Percentiles rank a stretch among this genome's conserved stretches.
Conservation (phyloP, 2,888 invertebrate genomes). For the Leptodirus hochenwartii region DNA sequence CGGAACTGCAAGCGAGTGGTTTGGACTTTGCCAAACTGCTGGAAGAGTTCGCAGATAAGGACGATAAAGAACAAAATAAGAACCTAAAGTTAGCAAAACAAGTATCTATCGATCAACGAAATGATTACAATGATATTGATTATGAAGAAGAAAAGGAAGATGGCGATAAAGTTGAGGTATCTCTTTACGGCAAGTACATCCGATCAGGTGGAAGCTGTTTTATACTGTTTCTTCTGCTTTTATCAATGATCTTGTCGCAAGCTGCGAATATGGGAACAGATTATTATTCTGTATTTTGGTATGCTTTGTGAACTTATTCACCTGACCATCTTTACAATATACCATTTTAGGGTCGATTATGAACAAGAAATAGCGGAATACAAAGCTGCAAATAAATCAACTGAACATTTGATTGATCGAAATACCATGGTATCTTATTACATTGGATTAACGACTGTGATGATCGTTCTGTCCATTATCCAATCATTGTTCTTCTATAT, state of each 20-base stretch:
- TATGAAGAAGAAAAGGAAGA: constrained; percentile 16
- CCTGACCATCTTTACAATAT: no score
- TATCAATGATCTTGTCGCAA: constrained; percentile 37
- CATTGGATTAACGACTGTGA: constrained; percentile 26
- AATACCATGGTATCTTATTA: constrained; percentile 31
- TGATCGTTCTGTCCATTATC: constrained; percentile 23
- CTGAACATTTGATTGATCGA: constrained; percentile 11
- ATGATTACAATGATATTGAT: no score
- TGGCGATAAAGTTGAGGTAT: constrained; percentile 18
- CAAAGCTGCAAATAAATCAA: no score
- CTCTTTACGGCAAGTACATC: constrained; percentile 31
- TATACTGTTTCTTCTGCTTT: constrained; percentile 25
- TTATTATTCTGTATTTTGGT: constrained; percentile 51
- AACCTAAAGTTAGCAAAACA: no score
- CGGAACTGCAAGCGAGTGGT: constrained; percentile 29
- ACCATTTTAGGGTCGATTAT: constrained; percentile 17
- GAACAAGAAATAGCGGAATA: constrained; percentile 20
- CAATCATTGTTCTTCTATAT: constrained; percentile 23
- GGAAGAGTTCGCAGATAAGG: constrained; percentile 21
- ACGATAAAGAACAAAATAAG: no score
- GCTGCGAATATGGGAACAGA: constrained; percentile 43
- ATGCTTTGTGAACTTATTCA: constrained; percentile 4
- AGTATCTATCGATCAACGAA: no score
- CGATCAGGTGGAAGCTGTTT: constrained; percentile 32
- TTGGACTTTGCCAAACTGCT: constrained; percentile 32